phyloP scores from a whole-genome alignment of 1,140 invertebrate species.

The Lordiphosa clarofinis region DNA sequence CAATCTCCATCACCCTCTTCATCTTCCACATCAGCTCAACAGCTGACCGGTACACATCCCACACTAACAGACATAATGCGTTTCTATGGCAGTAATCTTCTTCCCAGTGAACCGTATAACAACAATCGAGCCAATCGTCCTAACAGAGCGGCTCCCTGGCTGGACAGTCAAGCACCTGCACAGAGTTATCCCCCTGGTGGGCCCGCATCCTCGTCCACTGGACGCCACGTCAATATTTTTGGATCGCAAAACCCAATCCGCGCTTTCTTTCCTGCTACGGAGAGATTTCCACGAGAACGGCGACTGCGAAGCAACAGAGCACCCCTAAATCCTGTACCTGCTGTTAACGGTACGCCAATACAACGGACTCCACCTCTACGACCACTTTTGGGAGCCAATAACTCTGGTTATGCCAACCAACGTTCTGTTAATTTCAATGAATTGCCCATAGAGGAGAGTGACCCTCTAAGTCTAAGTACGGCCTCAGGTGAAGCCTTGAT shows the following conservation, averaged over 20 bases:
- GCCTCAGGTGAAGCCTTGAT: not conserved
- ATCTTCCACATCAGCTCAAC: not conserved
- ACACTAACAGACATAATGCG: conserved; percentile 30
- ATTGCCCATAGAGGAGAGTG: conserved; percentile 11
- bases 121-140: conserved; percentile 3
- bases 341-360: too few relatives aligned
- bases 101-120: not conserved
- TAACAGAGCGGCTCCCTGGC: conserved; percentile 3
- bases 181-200: not conserved
- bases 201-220: not conserved
- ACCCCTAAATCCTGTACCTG: not conserved
- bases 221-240: conserved; percentile 6
- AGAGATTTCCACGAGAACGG: conserved; percentile 6
- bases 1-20: not conserved
- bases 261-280: not conserved
- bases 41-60: not conserved
- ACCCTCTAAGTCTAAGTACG: not conserved
- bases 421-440: conserved; percentile 21
- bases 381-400: too few relatives aligned
- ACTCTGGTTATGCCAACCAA: not conserved
- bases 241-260: not conserved
- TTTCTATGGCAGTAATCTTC: conserved; percentile 19
- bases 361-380: too few relatives aligned
- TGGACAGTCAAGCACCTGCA: not conserved
- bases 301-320: conserved; percentile 1